Conservation (phyloP, 2,797 vertebrate species). For the Crenichthys baileyi region DNA sequence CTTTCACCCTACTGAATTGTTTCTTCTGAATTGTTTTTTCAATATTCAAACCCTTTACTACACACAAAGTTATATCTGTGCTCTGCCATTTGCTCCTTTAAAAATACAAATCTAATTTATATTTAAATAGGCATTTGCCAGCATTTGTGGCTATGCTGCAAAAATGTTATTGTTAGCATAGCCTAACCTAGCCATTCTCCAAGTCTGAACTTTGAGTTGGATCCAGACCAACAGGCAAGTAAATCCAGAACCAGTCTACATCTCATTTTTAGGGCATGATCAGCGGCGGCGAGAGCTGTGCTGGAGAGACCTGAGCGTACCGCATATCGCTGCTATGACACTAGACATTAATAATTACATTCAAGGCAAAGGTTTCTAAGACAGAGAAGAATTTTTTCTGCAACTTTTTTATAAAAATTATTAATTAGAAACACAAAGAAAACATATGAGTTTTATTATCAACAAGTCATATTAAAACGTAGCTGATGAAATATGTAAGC, state of each 20-base stretch:
- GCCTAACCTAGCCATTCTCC: background rate
- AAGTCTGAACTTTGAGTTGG: background rate
- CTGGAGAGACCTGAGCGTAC: background rate
- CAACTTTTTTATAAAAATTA: background rate
- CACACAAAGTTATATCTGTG: constrained; percentile 10
- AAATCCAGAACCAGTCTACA: background rate
- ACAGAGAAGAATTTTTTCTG: background rate
- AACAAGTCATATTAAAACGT: background rate
- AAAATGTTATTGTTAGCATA: background rate
- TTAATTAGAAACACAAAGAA: background rate
- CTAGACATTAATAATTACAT: background rate
- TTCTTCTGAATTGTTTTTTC: constrained; percentile 12
- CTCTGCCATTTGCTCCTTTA: constrained; percentile 2
- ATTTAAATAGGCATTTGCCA: background rate
- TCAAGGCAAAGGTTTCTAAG: background rate
- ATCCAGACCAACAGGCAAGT: background rate
- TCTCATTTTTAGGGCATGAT: background rate
- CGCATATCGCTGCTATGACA: background rate
- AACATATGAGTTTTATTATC: background rate
- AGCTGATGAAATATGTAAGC: background rate
- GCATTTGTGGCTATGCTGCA: background rate
- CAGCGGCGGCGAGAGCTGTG: background rate
- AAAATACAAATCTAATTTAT: background rate
- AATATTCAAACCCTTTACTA: constrained; percentile 9
- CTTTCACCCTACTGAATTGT: constrained; percentile 29